These are phyloP conservation scores for Carcina quercana DNA, from an alignment of 2,888 invertebrate genomes.

Conservation along the genomic window DNA sequence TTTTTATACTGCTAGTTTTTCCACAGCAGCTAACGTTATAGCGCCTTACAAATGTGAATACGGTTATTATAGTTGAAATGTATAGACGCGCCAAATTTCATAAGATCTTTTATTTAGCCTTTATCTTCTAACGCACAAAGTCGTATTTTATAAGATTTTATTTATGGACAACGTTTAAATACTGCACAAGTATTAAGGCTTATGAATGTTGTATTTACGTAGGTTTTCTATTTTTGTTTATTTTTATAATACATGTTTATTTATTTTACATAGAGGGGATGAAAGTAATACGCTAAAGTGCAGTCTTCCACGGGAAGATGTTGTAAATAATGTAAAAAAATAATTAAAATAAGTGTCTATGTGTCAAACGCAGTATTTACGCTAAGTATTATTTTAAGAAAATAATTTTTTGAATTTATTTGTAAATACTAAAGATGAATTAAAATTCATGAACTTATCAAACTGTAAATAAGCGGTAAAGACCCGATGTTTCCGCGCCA, in stretches of 20 bases:
- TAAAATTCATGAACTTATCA: no score
- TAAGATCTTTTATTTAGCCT: no score
- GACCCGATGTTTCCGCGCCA: no score
- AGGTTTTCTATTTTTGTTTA: not conserved
- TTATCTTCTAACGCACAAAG: no score
- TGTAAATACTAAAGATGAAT: no score
- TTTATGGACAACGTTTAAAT: constrained; percentile 4
- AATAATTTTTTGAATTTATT: not conserved
- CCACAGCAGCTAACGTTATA: no score
- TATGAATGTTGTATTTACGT: no score
- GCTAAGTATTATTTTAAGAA: not conserved
- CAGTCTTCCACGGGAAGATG: constrained; percentile 23
- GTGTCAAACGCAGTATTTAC: constrained; percentile 7
- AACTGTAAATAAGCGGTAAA: not conserved
- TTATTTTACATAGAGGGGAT: constrained; percentile 20
- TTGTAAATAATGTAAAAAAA: constrained; percentile 15
- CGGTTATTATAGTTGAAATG: no score
- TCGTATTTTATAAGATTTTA: constrained; percentile 2
- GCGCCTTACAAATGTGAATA: no score
- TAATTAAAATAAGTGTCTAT: constrained; percentile 3
- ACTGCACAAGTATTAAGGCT: no score
- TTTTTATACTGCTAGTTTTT: no score
- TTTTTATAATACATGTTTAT: not conserved
- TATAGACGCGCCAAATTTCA: no score
- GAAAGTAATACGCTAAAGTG: constrained; percentile 22